A percentile compares a stretch with the other conserved stretches of the same genome.
Conservation (phyloP, 53 echinoderm and acorn worm genomes). For the Zoroaster sp. region DNA sequence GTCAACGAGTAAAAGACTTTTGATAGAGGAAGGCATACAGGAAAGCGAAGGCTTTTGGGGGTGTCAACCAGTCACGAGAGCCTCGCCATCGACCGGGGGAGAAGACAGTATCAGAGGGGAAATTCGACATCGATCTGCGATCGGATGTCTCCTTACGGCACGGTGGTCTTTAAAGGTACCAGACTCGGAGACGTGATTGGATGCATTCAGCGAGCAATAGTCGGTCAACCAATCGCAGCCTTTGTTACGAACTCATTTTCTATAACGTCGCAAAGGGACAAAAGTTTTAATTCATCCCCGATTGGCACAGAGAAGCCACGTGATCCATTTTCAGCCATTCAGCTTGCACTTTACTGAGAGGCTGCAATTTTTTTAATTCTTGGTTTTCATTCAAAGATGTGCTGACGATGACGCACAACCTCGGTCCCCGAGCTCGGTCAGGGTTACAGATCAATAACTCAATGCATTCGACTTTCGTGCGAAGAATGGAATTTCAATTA, state of each 20-base stretch:
- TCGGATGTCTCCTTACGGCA: not conserved
- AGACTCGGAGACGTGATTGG: slow-evolving; percentile 14
- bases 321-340: not conserved
- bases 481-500: slow-evolving; percentile 54
- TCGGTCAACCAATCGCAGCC: slow-evolving; percentile 48
- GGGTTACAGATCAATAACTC: slow-evolving; percentile 23
- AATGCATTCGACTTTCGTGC: not conserved
- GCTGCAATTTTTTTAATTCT: not conserved
- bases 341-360: not conserved
- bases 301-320: not conserved
- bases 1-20: slow-evolving; percentile 19
- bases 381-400: not conserved
- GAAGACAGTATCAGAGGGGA: slow-evolving; percentile 42
- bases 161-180: slow-evolving; percentile 14
- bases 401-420: slow-evolving; percentile 7
- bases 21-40: slow-evolving; percentile 17
- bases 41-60: slow-evolving; percentile 25
- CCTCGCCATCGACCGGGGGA: slow-evolving; percentile 20
- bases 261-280: not conserved
- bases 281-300: not conserved
- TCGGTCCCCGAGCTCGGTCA: slow-evolving; percentile 4
- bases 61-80: slow-evolving; percentile 15
- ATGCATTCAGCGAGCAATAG: slow-evolving; percentile 17
- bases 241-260: not conserved
- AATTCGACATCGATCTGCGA: slow-evolving; percentile 50